Evolutionary conservation across 2,797 vertebrate genomes (phyloP).

Genomic region (Etheostoma perlongum): DNA sequence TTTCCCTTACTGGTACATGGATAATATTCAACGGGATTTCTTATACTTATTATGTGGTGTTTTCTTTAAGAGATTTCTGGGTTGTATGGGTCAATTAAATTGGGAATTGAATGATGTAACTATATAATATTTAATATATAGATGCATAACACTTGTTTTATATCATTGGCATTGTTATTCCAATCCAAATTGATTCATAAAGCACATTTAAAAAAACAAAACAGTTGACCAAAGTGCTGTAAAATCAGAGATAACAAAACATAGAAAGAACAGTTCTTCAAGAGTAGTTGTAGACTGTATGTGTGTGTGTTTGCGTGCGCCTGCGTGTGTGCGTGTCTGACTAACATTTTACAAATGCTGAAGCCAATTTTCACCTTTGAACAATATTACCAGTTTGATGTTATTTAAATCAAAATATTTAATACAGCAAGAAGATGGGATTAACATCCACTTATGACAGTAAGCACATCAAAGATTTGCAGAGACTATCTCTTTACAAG

Average conservation of each 20-base stretch:
- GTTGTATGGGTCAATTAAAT: slow-evolving; percentile 13
- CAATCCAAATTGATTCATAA: too few species aligned
- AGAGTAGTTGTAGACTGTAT: not conserved
- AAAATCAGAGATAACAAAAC: too few species aligned
- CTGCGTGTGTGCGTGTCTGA: not conserved
- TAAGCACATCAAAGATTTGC: slow-evolving; percentile 74
- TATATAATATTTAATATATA: not conserved
- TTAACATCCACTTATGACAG: slow-evolving; percentile 66
- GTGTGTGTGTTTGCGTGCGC: not conserved
- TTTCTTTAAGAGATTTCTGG: not conserved
- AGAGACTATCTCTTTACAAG: slow-evolving; percentile 62
- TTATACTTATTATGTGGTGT: not conserved
- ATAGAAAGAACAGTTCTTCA: not conserved
- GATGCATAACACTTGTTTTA: slow-evolving; percentile 4
- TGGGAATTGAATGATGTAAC: not conserved
- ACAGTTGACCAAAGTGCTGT: too few species aligned
- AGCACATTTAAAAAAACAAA: too few species aligned
- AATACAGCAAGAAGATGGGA: slow-evolving; percentile 62
- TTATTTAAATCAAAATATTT: slow-evolving; percentile 68
- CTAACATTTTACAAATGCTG: slow-evolving; percentile 3
- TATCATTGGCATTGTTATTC: not conserved
- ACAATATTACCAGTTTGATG: slow-evolving; percentile 38
- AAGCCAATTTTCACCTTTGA: slow-evolving; percentile 15
- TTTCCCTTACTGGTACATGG: slow-evolving; percentile 19
- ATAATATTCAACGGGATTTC: slow-evolving; percentile 20